A percentile compares a stretch with the other conserved stretches of the same genome.
These are phyloP conservation scores for Brachycybe producta DNA, from an alignment of 2,888 invertebrate genomes.

Conservation along the genomic window DNA sequence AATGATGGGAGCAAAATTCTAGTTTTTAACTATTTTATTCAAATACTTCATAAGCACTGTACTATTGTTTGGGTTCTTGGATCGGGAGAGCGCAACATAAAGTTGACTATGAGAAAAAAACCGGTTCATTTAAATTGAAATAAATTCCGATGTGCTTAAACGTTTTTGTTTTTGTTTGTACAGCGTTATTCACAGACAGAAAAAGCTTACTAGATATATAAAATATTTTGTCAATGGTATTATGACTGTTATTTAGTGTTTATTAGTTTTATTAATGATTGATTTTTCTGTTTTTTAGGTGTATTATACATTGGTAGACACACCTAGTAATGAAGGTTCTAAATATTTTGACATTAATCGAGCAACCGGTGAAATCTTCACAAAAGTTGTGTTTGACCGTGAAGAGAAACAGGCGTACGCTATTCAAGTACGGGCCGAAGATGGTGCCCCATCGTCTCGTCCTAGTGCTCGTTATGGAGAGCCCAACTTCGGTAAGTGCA, in stretches of 20 bases:
- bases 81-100: no score
- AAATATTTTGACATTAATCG: constrained; percentile 93
- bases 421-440: constrained; percentile 88
- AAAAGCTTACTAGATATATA: no score
- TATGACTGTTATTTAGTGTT: not conserved
- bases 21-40: no score
- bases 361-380: constrained; percentile 89
- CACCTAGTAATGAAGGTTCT: constrained; percentile 80
- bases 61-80: no score
- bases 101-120: no score
- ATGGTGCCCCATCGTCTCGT: constrained; percentile 89
- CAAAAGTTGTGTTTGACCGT: constrained; percentile 88
- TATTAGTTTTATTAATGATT: not conserved
- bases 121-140: no score
- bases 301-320: constrained; percentile 84
- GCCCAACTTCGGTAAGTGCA: constrained; percentile 73
- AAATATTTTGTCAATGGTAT: not conserved
- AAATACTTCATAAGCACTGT: no score
- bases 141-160: no score
- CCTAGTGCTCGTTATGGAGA: constrained; percentile 77
- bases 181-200: no score
- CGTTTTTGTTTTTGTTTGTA: no score
- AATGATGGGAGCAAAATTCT: no score
- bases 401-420: constrained; percentile 92
- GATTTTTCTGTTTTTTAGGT: constrained; percentile 48